Conservation (phyloP, 2,888 invertebrate species). For the Thereva nobilitata region DNA sequence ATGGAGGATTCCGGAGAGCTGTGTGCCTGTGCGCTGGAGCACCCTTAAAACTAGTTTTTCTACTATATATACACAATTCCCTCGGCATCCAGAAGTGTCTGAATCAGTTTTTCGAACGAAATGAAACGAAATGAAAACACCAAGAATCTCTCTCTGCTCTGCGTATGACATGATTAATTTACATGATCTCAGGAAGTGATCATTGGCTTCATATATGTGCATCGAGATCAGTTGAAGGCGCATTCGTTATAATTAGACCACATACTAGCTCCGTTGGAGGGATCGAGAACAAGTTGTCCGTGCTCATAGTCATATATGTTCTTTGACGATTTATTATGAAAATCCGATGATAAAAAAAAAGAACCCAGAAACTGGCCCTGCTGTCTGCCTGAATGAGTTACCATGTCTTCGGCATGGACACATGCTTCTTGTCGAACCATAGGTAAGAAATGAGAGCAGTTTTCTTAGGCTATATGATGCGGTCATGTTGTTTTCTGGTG, state of each 20-base stretch:
- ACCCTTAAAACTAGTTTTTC: slow-evolving; percentile 6
- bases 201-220: slow-evolving; percentile 35
- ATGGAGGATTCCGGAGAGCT: slow-evolving; percentile 12
- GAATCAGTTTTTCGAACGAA: slow-evolving; percentile 11
- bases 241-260: slow-evolving; percentile 40
- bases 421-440: slow-evolving; percentile 7
- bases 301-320: slow-evolving; percentile 19
- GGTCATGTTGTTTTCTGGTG: slow-evolving; percentile 20
- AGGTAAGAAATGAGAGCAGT: neutral
- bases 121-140: slow-evolving; percentile 25
- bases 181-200: slow-evolving; percentile 40
- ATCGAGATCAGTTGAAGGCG: slow-evolving; percentile 27
- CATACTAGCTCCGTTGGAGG: slow-evolving; percentile 32
- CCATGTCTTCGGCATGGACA: slow-evolving; percentile 1
- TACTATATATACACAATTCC: neutral
- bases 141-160: slow-evolving; percentile 24
- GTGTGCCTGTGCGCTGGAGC: slow-evolving; percentile 5
- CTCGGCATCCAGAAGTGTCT: slow-evolving; percentile 26
- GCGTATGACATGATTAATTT: slow-evolving; percentile 40
- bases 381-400: slow-evolving; percentile 30
- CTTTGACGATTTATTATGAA: slow-evolving; percentile 39
- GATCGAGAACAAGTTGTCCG: slow-evolving; percentile 31
- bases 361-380: slow-evolving; percentile 18
- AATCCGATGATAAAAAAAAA: slow-evolving; percentile 21
- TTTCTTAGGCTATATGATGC: neutral